Evolutionary conservation across 2,113 vertebrate genomes (phyloP).

Genomic region (Heliornis fulica): DNA sequence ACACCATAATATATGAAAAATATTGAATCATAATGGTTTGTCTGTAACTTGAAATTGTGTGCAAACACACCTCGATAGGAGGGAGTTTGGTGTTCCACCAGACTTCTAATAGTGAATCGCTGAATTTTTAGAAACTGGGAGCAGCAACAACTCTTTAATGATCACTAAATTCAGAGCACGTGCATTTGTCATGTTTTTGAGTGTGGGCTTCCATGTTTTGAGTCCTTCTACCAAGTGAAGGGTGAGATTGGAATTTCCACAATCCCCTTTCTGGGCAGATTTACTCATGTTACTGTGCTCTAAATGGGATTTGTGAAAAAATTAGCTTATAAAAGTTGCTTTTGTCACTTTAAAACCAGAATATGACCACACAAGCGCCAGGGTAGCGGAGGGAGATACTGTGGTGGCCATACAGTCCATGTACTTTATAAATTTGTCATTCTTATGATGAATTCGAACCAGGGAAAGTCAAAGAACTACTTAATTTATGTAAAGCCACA

Average conservation of each 20-base stretch:
- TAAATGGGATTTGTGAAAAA: not conserved
- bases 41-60: not conserved
- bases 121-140: not conserved
- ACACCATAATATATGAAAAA: too few relatives aligned
- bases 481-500: conserved; percentile 18
- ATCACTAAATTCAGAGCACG: too few relatives aligned
- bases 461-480: not conserved
- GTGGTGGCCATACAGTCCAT: not conserved
- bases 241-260: not conserved
- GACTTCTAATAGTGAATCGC: not conserved
- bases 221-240: not conserved
- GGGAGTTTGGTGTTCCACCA: not conserved
- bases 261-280: not conserved
- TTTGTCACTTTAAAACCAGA: not conserved
- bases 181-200: not conserved
- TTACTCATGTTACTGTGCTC: not conserved
- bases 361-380: too few relatives aligned
- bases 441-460: not conserved
- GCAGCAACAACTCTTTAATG: not conserved
- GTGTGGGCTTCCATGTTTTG: not conserved
- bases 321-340: not conserved
- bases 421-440: not conserved
- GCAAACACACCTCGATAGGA: not conserved
- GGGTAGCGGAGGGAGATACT: not conserved
- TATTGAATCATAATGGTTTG: not conserved